These are phyloP conservation scores for Ophthalmotilapia sp. DNA, from an alignment of 2,113 vertebrate species.

Conservation along the genomic window DNA sequence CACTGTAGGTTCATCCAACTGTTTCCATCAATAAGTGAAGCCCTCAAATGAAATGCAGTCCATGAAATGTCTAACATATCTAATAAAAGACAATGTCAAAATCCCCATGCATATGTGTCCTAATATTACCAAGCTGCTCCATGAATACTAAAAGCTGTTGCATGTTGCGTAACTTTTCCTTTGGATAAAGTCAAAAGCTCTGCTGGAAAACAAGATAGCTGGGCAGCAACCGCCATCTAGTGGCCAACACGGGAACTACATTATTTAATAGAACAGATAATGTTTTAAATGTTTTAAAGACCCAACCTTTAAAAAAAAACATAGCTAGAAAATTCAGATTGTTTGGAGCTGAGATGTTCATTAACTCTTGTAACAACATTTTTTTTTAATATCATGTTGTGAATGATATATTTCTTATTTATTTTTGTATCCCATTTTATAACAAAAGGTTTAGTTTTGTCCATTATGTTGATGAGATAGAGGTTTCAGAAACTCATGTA, in stretches of 20 bases:
- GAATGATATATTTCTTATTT: neutral
- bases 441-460: rapidly evolving
- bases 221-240: conserved; percentile 31
- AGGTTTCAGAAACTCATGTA: neutral
- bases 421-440: neutral
- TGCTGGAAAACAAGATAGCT: neutral
- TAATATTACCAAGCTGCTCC: neutral
- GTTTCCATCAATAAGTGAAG: neutral
- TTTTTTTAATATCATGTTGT: neutral
- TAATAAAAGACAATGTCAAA: neutral
- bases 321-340: neutral
- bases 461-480: neutral
- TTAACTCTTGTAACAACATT: neutral
- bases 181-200: neutral
- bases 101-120: neutral
- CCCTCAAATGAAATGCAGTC: neutral
- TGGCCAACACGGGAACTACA: neutral
- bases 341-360: rapidly evolving
- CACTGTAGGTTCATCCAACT: neutral
- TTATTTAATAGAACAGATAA: neutral
- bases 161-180: neutral
- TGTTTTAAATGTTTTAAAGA: neutral
- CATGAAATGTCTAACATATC: neutral
- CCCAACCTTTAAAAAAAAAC: neutral
- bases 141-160: neutral